Evolutionary conservation across 1,140 invertebrate species (phyloP).

Genomic region (Anoplophora glabripennis): DNA sequence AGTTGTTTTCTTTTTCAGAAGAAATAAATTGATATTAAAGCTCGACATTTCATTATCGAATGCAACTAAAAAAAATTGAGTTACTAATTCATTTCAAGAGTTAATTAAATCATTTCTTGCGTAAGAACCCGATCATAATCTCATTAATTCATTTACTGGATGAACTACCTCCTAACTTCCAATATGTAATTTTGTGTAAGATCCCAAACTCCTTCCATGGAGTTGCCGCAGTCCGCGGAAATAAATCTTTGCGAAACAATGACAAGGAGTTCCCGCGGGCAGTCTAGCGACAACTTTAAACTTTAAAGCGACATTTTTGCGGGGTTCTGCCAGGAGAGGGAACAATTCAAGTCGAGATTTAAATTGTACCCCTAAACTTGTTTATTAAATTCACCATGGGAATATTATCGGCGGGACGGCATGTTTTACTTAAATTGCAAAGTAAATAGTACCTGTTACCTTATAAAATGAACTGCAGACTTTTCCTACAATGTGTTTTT

Average conservation of each 20-base stretch:
- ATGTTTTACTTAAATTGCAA: neutral
- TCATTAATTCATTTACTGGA: too few species aligned
- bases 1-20: too few species aligned
- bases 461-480: too few species aligned
- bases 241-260: neutral
- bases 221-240: neutral
- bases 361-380: slow-evolving; percentile 2
- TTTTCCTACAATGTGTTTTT: too few species aligned
- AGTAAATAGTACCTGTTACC: neutral
- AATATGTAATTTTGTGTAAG: neutral
- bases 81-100: too few species aligned
- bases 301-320: neutral
- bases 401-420: neutral
- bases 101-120: too few species aligned
- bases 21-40: too few species aligned
- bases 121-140: too few species aligned
- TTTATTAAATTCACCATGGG: neutral
- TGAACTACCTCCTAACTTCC: too few species aligned
- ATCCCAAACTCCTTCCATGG: neutral
- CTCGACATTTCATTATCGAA: too few species aligned
- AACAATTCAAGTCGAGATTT: slow-evolving; percentile 1
- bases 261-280: too few species aligned
- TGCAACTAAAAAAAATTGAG: too few species aligned
- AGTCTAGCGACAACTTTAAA: neutral
- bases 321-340: neutral